Evolutionary conservation across 1,140 invertebrate genomes (phyloP), one percentile per base, ranked within the genome.

Genomic region (Heterodera schachtii): DNA sequence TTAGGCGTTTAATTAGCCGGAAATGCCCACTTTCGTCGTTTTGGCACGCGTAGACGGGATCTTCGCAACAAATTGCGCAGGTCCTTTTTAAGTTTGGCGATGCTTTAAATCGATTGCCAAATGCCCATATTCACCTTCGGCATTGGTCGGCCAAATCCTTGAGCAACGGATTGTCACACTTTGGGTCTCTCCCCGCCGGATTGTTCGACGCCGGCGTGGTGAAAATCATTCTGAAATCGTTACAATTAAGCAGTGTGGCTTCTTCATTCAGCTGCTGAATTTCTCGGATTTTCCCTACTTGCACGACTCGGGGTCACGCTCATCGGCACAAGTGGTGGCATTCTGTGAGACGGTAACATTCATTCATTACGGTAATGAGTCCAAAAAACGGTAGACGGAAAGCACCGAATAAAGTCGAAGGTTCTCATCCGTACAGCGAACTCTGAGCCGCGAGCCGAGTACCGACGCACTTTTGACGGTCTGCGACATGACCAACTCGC

Each of bases 41-140:
- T 57, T 85, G 84, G 76, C 85, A 86, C 13, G 85, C 70, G 70
- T 86, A 86, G 60, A 75, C 79, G 19, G 85, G 73, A 64, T 86
- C 85, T 82, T 86, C 84, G 57, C 84, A 86, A 79, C 84, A 86
- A 74, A 87, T 86, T 21, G 86, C 84, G 70, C 84, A 86, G 16
- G 82, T 87, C 67, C 87, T 78, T n/a, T 44, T 9, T 9, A 69
- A 16, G 21, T 13, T 13, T 6, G 13, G 4, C n/a, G 66, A 69
- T 43, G 69, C 31, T 52, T 46, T 41, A 31, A 64, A 64, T 0
- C 19, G 19, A 19, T 64, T 49, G 11, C 9, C 16, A 8, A 78
- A 41, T 19, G 6, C 49, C 6, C 47, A 1, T 52, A 6, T 41
- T 77, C 75, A 78, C 77, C 77, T 84, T 67, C 82, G 46, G 77